Base-by-base conservation (phyloP, 2,888 invertebrate genomes). In the Deilephila porcellus region DNA sequence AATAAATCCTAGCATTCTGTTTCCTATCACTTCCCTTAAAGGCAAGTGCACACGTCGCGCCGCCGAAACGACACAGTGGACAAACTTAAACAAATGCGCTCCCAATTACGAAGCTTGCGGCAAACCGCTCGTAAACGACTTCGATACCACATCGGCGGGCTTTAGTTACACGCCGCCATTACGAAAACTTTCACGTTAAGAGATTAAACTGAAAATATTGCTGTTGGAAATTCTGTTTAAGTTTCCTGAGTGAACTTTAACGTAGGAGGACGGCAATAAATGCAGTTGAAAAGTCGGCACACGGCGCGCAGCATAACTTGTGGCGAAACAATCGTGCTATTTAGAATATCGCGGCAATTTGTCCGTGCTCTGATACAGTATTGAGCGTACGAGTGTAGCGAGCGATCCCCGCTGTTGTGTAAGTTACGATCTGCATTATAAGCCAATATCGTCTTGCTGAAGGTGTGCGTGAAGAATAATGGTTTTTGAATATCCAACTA, bases 401-500 rank as follows among this genome's bases (percentile, higher is more conserved):
- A 60, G 20, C 60, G 64, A 80, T 80, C 71, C 75, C 78, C 77
- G 75, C 25, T 45, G 73, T 71, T 67, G 71, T 60, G 25, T 60
- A 72, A 63, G 59, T 79, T 76, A 77, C 74, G 78, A 79, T 80
- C 78, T 80, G 72, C 82, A 81, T 79, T 85, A 81, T 83, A 79
- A 80, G 80, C 81, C 82, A 81, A 85, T 85, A 85, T 78, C 76
- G 74, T 73, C 74, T 76, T 73, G 74, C 73, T 64, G 79, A 80
- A 80, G 80, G 80, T 80, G 79, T 76, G 76, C 78, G 80, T 81
- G 80, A 79, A 82, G 81, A 84, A 81, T 83, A 83, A 85, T 81
- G 78, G 78, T 78, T 83, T 82, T 80, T 84, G 84, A 85, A 86
- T 85, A 85, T 81, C 77, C 78, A 82, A 83, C 79, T 80, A 81